Evolutionary conservation across 2,797 vertebrate genomes (phyloP).

Genomic region (Enteromius argenteus): DNA sequence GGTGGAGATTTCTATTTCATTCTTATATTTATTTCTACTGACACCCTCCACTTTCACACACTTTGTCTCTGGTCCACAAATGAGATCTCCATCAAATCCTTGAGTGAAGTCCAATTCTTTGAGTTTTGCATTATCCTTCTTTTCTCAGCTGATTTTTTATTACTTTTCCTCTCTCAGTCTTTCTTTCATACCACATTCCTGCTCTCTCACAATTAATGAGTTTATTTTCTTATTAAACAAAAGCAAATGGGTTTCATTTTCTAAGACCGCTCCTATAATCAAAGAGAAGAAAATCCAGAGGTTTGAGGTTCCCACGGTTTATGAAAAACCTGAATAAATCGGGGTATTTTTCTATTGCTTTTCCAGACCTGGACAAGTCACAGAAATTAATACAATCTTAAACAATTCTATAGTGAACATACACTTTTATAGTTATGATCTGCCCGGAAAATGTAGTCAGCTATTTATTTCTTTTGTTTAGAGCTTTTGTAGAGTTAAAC

Average conservation of each 20-base stretch:
- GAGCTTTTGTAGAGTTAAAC: neutral
- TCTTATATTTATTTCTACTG: neutral
- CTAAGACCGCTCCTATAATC: neutral
- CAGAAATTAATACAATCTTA: neutral
- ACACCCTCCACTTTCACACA: neutral
- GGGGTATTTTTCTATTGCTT: neutral
- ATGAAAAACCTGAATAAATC: neutral
- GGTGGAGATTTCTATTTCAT: slow-evolving; percentile 71
- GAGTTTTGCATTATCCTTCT: slow-evolving; percentile 12
- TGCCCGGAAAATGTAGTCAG: neutral
- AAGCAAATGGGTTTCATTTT: slow-evolving; percentile 20
- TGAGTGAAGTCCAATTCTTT: slow-evolving; percentile 9
- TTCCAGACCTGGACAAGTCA: neutral
- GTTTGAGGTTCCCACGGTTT: neutral
- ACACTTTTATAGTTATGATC: neutral
- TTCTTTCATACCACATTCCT: slow-evolving; percentile 17
- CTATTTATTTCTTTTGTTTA: neutral
- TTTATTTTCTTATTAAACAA: slow-evolving; percentile 41
- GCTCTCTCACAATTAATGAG: slow-evolving; percentile 12
- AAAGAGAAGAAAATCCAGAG: slow-evolving; percentile 14
- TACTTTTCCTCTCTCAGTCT: slow-evolving; percentile 1
- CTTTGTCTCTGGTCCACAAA: neutral
- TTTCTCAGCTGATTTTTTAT: neutral
- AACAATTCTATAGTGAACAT: neutral
- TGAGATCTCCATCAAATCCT: slow-evolving; percentile 11